Conservation (phyloP, 2,113 vertebrate species). For the Litocranius walleri region DNA sequence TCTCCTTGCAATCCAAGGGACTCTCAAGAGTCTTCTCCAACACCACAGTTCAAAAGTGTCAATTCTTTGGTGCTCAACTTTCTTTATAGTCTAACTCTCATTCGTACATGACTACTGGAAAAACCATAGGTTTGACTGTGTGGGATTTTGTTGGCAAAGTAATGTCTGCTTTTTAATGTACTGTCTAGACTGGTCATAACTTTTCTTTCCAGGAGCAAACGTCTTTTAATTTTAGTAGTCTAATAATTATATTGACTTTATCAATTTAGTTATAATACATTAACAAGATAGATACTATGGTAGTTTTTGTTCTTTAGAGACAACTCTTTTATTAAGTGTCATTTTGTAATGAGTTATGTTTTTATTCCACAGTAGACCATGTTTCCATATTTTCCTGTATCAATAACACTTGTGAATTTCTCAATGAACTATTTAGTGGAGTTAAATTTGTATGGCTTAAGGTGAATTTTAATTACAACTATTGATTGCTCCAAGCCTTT, state of each 20-base stretch:
- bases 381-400: not conserved
- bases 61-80: not conserved
- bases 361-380: not conserved
- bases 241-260: not conserved
- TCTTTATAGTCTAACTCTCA: not conserved
- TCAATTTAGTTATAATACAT: not conserved
- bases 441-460: not conserved
- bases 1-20: not conserved
- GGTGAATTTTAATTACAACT: not conserved
- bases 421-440: not conserved
- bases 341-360: not conserved
- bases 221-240: not conserved
- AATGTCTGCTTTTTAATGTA: not conserved
- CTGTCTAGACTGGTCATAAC: not conserved
- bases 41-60: not conserved
- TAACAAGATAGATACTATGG: not conserved
- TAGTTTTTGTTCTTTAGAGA: not conserved
- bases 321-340: not conserved
- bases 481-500: not conserved
- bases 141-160: not conserved
- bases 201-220: not conserved
- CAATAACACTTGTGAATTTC: not conserved
- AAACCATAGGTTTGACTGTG: not conserved
- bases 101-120: not conserved
- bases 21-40: not conserved